Percentiles rank a stretch among this genome's conserved stretches.
These are phyloP conservation scores for Drosophila melanica DNA, from an alignment of 1,140 invertebrate genomes.

Conservation along the genomic window DNA sequence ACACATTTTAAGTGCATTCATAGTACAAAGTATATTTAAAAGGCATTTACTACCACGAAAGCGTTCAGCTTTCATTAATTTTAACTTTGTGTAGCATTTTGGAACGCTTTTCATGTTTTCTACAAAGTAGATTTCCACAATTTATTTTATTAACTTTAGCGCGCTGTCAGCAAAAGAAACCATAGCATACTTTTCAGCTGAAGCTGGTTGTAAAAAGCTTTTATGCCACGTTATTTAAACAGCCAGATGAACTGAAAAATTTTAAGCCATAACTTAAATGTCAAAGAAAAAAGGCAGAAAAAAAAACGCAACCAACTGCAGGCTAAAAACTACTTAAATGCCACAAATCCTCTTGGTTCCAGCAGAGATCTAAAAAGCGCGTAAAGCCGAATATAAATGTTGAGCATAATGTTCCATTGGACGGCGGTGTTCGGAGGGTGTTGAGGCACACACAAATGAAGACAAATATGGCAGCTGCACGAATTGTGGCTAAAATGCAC, in stretches of 20 bases:
- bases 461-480: conserved; percentile 61
- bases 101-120: background rate
- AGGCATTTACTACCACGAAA: background rate
- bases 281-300: conserved; percentile 19
- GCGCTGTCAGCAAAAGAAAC: conserved; percentile 13
- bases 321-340: conserved; percentile 77
- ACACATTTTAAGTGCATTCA: background rate
- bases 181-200: conserved; percentile 28
- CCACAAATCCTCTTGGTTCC: conserved; percentile 45
- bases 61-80: background rate
- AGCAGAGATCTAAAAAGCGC: conserved; percentile 36
- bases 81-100: background rate
- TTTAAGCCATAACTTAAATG: conserved; percentile 79
- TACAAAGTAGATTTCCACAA: conserved; percentile 1
- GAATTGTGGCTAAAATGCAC: conserved; percentile 57
- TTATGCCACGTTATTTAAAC: conserved; percentile 41
- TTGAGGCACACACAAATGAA: conserved; percentile 46
- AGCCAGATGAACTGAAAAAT: conserved; percentile 58
- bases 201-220: conserved; percentile 23
- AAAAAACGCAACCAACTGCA: conserved; percentile 36
- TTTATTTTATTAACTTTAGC: conserved; percentile 17
- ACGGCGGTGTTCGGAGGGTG: too few relatives aligned
- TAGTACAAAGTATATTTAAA: background rate
- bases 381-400: background rate
- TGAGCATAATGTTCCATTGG: too few relatives aligned